Evolutionary conservation across 1,140 invertebrate genomes (phyloP), one percentile per base, ranked within the genome.

Genomic region (Drosophila kohkoa): DNA sequence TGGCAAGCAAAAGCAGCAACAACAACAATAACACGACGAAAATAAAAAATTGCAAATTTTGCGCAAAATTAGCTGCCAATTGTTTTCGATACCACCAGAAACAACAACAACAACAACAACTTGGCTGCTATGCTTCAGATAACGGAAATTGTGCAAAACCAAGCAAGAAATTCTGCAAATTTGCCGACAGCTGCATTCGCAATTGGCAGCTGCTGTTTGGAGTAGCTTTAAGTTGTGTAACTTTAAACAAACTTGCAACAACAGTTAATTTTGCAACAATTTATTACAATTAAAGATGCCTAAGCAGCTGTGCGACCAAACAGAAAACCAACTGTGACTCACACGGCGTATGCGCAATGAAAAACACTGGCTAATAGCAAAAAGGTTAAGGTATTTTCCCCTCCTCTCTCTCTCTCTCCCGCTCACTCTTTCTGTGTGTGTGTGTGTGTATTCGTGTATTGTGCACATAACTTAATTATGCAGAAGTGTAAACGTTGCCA

Each of bases 31-130:
- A 28, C 64, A 54, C 62, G 65, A 16, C 46, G 52, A 81, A 60
- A 63, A 69, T 73, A 88, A 88, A 83, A 88, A 87, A 82, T 83
- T 55, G 69, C 74, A 66, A 82, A 87, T 87, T 88, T 87, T 88
- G 76, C 87, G 85, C 76, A 87, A 87, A 87, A 87, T 87, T 87
- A 87, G 83, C 83, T 87, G 83, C 83, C 83, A 87, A 87, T 87
- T 87, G 83, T 87, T 87, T 88, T 87, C 73, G 71, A 75, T 69
- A 81, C 77, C 64, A 63, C 60, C 73, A 25, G 20, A 3, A 25
- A 0, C 3, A 25, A 25, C 3, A 38, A 10, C 35, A 38, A 10
- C 35, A 38, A 10, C 35, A 73, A 83, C 82, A 86, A 88, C 68
- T 79, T 86, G 66, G 71, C 75, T 55, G 62, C 49, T 55, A 45